Evolutionary conservation across 2,113 vertebrate species (phyloP).

Genomic region (Polypterus senegalus): DNA sequence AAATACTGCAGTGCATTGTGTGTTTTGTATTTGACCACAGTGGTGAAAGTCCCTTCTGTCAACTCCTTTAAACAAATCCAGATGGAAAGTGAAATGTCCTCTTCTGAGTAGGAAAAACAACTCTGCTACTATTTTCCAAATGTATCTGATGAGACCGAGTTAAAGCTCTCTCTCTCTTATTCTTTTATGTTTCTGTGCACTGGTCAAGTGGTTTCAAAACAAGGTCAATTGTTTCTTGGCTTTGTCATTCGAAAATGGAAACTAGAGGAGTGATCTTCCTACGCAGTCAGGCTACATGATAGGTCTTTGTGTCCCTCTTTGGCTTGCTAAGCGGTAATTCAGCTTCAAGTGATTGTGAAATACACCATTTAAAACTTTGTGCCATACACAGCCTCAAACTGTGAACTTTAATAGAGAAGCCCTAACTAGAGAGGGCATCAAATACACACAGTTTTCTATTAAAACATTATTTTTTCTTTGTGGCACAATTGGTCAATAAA

Average conservation of each 20-base stretch:
- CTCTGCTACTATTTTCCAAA: conserved; percentile 5
- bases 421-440: too few relatives aligned
- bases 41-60: too few relatives aligned
- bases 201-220: conserved; percentile 17
- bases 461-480: too few relatives aligned
- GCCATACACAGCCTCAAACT: conserved; percentile 17
- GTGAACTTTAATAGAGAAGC: conserved; percentile 16
- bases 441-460: too few relatives aligned
- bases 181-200: conserved; percentile 8
- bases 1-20: too few relatives aligned
- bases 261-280: conserved; percentile 18
- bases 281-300: conserved; percentile 2
- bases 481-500: too few relatives aligned
- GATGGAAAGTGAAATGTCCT: too few relatives aligned
- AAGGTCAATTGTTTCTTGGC: conserved; percentile 26
- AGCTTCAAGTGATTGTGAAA: conserved; percentile 9
- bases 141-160: neutral
- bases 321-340: conserved; percentile 1
- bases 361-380: conserved; percentile 13
- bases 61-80: too few relatives aligned
- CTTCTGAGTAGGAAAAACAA: neutral
- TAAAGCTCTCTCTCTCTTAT: conserved; percentile 13
- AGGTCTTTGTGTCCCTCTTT: conserved; percentile 1
- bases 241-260: conserved; percentile 20
- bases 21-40: too few relatives aligned